phyloP scores from a whole-genome alignment of 2,113 vertebrate genomes.

The Neotragus moschatus region DNA sequence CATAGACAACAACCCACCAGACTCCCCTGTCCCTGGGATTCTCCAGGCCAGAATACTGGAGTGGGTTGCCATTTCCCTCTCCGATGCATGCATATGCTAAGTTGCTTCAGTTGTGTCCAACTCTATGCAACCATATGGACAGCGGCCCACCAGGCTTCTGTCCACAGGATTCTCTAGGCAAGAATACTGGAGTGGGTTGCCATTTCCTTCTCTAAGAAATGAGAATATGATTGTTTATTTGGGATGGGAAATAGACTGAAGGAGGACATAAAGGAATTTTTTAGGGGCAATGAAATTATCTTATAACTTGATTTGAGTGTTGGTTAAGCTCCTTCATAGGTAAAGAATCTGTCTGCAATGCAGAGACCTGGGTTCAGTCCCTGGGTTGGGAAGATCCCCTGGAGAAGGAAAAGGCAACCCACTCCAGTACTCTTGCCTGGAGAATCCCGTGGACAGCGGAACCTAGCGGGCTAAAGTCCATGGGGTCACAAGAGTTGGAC shows the following conservation, averaged over 20 bases:
- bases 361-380: not conserved
- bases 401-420: not conserved
- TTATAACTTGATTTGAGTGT: not conserved
- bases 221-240: not conserved
- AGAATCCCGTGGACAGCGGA: not conserved
- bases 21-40: not conserved
- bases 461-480: fast-evolving
- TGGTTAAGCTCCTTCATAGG: not conserved
- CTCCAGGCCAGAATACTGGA: not conserved
- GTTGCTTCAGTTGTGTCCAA: too few species aligned
- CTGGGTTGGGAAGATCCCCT: not conserved
- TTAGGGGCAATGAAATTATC: not conserved
- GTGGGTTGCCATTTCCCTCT: not conserved
- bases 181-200: too few species aligned
- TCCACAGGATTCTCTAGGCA: too few species aligned
- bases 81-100: not conserved
- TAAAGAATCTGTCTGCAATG: not conserved
- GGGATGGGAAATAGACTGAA: not conserved
- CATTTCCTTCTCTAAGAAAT: not conserved
- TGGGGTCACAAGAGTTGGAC: not conserved
- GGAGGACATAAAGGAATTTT: not conserved
- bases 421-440: not conserved
- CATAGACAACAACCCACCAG: not conserved
- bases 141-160: too few species aligned
- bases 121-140: fast-evolving